Evolutionary conservation across 2,113 vertebrate genomes (phyloP).

Genomic region (Maccullochella peelii): DNA sequence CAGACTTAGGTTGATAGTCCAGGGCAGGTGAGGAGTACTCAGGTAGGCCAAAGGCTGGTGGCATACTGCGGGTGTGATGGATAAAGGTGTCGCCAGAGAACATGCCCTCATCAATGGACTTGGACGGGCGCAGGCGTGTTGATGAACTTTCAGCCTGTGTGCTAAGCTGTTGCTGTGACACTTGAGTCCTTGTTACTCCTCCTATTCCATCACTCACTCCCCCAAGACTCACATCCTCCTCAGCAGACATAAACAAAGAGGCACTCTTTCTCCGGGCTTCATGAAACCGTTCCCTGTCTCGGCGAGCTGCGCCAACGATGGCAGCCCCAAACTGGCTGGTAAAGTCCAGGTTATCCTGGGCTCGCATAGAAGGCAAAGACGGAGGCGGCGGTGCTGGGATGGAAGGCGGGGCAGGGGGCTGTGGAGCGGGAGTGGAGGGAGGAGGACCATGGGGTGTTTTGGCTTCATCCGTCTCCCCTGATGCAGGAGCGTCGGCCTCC

Average conservation of each 20-base stretch:
- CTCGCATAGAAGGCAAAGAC: constrained; percentile 80
- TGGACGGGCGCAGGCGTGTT: constrained; percentile 89
- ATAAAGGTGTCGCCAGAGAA: constrained; percentile 91
- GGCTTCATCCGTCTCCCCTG: constrained; percentile 78
- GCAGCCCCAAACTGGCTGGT: constrained; percentile 95
- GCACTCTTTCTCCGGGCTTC: constrained; percentile 91
- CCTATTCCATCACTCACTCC: constrained; percentile 68
- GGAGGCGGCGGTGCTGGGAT: constrained; percentile 85
- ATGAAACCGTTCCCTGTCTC: constrained; percentile 91
- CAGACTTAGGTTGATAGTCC: constrained; percentile 86
- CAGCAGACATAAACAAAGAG: constrained; percentile 93
- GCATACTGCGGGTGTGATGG: constrained; percentile 89
- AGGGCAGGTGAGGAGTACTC: constrained; percentile 83
- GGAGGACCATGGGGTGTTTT: constrained; percentile 80
- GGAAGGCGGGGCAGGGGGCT: constrained; percentile 86
- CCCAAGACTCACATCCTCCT: constrained; percentile 80
- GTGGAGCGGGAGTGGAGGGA: constrained; percentile 88
- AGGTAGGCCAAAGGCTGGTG: constrained; percentile 84
- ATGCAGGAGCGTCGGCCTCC: constrained; percentile 85
- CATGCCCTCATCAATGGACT: constrained; percentile 96
- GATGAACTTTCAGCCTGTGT: constrained; percentile 76
- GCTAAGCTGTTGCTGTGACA: constrained; percentile 78
- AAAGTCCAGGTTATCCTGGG: constrained; percentile 88
- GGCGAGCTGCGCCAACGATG: constrained; percentile 91
- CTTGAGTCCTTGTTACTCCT: constrained; percentile 75